Evolutionary conservation across 35 echinoderm and acorn worm species (phyloP).

Genomic region (Heliocidaris tuberculata): DNA sequence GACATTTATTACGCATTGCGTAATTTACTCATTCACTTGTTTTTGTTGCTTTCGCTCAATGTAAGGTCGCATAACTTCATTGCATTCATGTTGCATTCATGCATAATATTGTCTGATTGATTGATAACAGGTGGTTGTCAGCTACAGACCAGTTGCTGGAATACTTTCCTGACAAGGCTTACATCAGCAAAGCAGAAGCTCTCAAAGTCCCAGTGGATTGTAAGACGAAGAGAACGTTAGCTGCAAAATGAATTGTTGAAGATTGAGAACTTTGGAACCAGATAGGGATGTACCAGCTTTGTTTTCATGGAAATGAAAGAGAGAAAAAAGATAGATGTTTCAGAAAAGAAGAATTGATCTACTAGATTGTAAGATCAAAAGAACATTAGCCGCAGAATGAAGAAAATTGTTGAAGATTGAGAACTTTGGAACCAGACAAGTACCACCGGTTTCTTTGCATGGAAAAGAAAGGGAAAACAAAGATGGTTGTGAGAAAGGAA

Average conservation of each 20-base stretch:
- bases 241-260: not conserved
- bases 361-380: not conserved
- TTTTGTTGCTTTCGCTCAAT: no score
- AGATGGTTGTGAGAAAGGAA: no score
- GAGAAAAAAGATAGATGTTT: not conserved
- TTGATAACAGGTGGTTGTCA: slow-evolving; percentile 14
- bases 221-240: not conserved
- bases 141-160: slow-evolving; percentile 35
- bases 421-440: not conserved
- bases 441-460: not conserved
- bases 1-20: no score
- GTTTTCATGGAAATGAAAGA: not conserved
- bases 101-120: no score
- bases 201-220: not conserved
- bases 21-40: no score
- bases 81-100: no score
- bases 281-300: not conserved
- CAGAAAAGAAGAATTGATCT: not conserved
- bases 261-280: not conserved
- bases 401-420: not conserved
- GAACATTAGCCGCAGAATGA: not conserved
- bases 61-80: no score
- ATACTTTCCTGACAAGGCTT: slow-evolving; percentile 45
- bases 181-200: not conserved
- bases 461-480: no score